phyloP scores from a whole-genome alignment of 2,113 vertebrate species.

The Gymnarchus niloticus region DNA sequence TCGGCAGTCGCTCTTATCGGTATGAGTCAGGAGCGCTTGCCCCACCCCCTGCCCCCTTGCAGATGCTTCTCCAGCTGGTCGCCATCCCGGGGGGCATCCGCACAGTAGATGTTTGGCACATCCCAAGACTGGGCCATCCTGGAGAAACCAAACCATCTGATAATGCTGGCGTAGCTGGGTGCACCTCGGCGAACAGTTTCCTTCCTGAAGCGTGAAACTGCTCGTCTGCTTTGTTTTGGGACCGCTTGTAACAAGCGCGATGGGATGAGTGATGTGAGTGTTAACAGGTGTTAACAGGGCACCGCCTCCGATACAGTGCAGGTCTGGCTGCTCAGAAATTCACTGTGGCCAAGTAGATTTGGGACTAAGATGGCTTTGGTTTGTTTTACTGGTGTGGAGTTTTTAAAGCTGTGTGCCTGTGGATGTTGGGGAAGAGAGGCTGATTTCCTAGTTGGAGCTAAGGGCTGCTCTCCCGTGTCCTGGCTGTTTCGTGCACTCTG shows the following conservation, averaged over 20 bases:
- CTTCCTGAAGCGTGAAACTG: neutral
- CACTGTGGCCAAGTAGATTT: neutral
- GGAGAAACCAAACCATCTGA: neutral
- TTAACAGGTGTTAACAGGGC: too few species aligned
- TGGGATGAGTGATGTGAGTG: neutral
- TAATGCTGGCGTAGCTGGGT: neutral
- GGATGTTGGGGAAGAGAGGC: too few species aligned
- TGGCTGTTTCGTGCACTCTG: neutral
- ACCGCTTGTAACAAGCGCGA: neutral
- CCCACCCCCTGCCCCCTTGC: neutral
- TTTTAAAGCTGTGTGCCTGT: too few species aligned
- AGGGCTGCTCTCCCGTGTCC: neutral
- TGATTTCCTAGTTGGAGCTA: too few species aligned
- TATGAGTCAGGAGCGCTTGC: neutral
- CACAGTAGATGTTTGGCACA: constrained; percentile 29
- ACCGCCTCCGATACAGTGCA: too few species aligned
- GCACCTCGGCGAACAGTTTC: neutral
- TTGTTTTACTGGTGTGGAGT: too few species aligned
- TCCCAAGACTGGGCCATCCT: constrained; percentile 10
- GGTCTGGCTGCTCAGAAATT: neutral
- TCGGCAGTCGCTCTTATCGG: neutral
- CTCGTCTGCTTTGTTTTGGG: neutral
- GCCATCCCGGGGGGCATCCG: constrained; percentile 13
- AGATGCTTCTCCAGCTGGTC: neutral
- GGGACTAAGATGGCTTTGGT: neutral